Percentiles rank a stretch among this genome's conserved stretches.
phyloP scores from a whole-genome alignment of 1,140 invertebrate genomes.

The Himalopsyche phryganea region DNA sequence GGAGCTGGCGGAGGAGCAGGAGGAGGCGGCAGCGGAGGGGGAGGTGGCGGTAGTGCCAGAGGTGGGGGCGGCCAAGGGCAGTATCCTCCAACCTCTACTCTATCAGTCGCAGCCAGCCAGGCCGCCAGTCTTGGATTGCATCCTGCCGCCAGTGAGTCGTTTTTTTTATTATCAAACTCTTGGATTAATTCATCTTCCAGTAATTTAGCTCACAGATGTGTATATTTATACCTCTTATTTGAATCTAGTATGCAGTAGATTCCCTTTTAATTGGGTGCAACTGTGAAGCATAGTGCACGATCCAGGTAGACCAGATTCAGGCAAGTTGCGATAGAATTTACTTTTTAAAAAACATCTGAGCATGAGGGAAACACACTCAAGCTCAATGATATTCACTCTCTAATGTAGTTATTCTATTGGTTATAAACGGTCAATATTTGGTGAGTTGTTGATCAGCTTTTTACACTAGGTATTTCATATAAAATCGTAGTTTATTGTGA shows the following conservation, averaged over 20 bases:
- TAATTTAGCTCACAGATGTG: neutral
- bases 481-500: no score
- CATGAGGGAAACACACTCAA: no score
- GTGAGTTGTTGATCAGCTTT: no score
- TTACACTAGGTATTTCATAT: no score
- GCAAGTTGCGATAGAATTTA: conserved; percentile 28
- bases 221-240: no score
- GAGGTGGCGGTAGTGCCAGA: conserved; percentile 47
- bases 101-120: conserved; percentile 76
- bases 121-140: conserved; percentile 69
- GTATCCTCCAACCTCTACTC: conserved; percentile 67
- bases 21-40: conserved; percentile 44
- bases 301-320: conserved; percentile 18
- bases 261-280: neutral
- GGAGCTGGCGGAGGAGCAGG: conserved; percentile 50
- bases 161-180: neutral
- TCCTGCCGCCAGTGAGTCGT: conserved; percentile 61
- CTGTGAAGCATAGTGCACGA: neutral
- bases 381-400: no score
- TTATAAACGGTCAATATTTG: no score
- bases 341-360: no score
- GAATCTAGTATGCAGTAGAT: no score
- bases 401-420: no score
- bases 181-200: neutral
- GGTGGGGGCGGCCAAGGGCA: conserved; percentile 42